These are phyloP conservation scores for Apodemia mormo DNA, from an alignment of 2,888 invertebrate species.

Conservation along the genomic window DNA sequence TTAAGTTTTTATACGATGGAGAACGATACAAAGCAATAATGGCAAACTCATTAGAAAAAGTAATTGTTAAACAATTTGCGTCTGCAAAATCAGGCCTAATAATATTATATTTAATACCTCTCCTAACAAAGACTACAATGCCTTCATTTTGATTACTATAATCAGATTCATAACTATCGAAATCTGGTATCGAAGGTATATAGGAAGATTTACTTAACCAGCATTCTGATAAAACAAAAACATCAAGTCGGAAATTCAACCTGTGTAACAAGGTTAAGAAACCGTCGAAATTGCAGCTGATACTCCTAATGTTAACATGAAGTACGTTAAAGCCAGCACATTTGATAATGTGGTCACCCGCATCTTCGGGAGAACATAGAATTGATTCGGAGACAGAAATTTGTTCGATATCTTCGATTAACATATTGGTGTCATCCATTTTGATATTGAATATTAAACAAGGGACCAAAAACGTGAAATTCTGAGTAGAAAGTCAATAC, in stretches of 20 bases:
- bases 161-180: not conserved
- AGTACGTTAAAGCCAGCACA: not conserved
- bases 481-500: not conserved
- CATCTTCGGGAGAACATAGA: not conserved
- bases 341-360: conserved; percentile 2
- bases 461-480: not conserved
- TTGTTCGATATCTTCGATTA: not conserved
- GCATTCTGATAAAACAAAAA: not conserved
- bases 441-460: not conserved
- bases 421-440: too few species aligned
- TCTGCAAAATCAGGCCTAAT: not conserved
- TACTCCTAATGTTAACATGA: not conserved
- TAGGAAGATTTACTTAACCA: not conserved
- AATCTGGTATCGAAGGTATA: not conserved
- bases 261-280: not conserved
- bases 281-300: not conserved
- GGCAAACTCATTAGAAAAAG: not conserved
- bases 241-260: not conserved
- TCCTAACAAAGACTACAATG: not conserved
- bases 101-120: not conserved
- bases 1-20: not conserved
- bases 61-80: not conserved
- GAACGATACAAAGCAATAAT: not conserved
- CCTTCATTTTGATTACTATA: conserved; percentile 3
- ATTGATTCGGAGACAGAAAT: not conserved